Conservation (phyloP, 2,888 invertebrate genomes). For the Melanostoma mellinum region DNA sequence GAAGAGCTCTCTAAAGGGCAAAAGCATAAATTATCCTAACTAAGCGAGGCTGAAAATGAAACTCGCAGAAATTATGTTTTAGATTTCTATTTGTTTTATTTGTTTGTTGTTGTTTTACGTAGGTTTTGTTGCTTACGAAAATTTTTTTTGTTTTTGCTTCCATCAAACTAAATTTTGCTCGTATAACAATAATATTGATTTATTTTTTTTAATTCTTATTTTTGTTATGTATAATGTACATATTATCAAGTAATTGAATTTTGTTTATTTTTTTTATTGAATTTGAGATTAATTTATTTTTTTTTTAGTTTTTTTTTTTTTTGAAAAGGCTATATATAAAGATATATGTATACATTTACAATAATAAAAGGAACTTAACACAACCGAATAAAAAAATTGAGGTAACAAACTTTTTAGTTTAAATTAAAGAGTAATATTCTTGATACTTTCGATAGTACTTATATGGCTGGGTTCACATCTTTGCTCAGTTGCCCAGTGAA, state of each 20-base stretch:
- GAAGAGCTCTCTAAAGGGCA: neutral
- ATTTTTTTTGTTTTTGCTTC: constrained; percentile 27
- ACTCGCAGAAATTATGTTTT: constrained; percentile 18
- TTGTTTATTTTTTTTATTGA: constrained; percentile 66
- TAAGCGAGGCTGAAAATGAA: constrained; percentile 1
- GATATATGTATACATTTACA: constrained; percentile 42
- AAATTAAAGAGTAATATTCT: too few species aligned
- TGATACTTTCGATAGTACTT: too few species aligned
- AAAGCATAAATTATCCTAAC: constrained; percentile 41
- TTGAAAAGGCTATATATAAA: constrained; percentile 54
- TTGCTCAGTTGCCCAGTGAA: too few species aligned
- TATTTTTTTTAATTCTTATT: constrained; percentile 7
- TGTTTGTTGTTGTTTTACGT: constrained; percentile 7
- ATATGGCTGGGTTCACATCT: too few species aligned
- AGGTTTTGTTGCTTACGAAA: constrained; percentile 28
- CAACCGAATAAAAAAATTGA: constrained; percentile 62
- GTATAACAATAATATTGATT: constrained; percentile 27
- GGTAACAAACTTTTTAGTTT: constrained; percentile 30
- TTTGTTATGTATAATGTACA: constrained; percentile 72
- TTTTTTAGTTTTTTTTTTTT: constrained; percentile 26
- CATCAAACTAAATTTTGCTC: constrained; percentile 20
- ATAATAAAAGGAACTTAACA: constrained; percentile 47
- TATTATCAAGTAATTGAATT: constrained; percentile 65
- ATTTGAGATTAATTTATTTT: constrained; percentile 69
- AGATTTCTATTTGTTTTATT: constrained; percentile 39